These are phyloP conservation scores for Rosalia funebris DNA, from an alignment of 2,888 invertebrate species.

Conservation along the genomic window DNA sequence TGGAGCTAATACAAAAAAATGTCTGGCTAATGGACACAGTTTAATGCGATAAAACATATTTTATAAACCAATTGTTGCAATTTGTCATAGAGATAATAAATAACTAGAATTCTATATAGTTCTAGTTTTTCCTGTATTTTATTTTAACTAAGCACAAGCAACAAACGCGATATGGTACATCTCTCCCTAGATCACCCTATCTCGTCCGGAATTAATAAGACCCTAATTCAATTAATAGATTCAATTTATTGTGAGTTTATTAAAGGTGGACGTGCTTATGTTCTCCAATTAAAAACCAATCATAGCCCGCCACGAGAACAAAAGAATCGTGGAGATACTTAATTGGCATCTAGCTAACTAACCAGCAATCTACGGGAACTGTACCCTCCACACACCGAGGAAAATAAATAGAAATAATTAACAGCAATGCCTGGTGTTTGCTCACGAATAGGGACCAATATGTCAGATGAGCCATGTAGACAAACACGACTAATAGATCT, in stretches of 20 bases:
- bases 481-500: conserved; percentile 54
- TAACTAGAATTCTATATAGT: too few relatives aligned
- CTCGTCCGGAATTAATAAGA: too few relatives aligned
- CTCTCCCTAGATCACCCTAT: too few relatives aligned
- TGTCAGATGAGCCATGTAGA: conserved; percentile 41
- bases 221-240: conserved; percentile 38
- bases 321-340: conserved; percentile 40
- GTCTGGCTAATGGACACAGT: too few relatives aligned
- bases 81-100: too few relatives aligned
- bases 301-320: conserved; percentile 37
- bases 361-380: conserved; percentile 20
- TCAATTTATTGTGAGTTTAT: conserved; percentile 38
- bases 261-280: conserved; percentile 39
- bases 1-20: too few relatives aligned
- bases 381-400: conserved; percentile 27
- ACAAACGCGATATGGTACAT: too few relatives aligned
- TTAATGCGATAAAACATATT: too few relatives aligned
- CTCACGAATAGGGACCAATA: conserved; percentile 54
- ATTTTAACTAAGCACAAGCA: too few relatives aligned
- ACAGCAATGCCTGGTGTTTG: conserved; percentile 55
- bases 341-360: conserved; percentile 44
- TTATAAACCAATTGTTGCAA: too few relatives aligned
- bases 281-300: conserved; percentile 44
- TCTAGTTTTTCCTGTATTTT: too few relatives aligned
- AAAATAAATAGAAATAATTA: conserved; percentile 58